A percentile compares a stretch with the other conserved stretches of the same genome.
Evolutionary conservation across 2,113 vertebrate species (phyloP).

Genomic region (Hippocampus zosterae): DNA sequence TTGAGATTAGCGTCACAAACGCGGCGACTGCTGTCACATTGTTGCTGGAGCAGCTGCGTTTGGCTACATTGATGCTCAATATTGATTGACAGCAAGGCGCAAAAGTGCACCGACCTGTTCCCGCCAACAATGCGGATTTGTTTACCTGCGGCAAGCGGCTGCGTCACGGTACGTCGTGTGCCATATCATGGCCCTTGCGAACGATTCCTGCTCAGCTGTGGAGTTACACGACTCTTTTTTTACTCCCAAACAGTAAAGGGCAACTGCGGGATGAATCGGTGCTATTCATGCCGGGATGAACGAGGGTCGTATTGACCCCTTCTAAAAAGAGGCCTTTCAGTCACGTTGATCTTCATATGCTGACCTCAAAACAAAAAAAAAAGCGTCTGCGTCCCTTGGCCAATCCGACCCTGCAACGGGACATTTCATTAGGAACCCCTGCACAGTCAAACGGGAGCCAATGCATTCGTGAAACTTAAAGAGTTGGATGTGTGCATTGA

Average conservation of each 20-base stretch:
- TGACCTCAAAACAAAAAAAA: background rate
- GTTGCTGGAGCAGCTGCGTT: background rate
- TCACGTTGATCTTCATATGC: background rate
- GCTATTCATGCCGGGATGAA: background rate
- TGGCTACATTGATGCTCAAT: constrained; percentile 24
- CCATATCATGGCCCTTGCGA: background rate
- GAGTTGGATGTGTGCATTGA: background rate
- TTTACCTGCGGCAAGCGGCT: constrained; percentile 39
- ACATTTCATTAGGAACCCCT: background rate
- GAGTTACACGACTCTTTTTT: background rate
- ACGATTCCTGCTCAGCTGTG: background rate
- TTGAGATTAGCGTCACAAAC: constrained; percentile 18
- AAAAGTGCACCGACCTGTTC: constrained; percentile 63
- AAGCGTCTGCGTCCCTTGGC: background rate
- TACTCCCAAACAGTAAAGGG: constrained; percentile 6
- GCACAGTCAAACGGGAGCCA: no score
- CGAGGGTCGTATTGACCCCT: background rate
- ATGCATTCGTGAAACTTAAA: background rate
- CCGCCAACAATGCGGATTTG: constrained; percentile 51
- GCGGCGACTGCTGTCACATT: background rate
- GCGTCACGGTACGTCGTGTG: constrained; percentile 25
- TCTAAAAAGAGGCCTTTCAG: background rate
- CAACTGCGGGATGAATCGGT: background rate
- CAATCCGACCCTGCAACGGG: background rate
- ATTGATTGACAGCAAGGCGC: constrained; percentile 26